Base-by-base conservation (phyloP, 2,888 invertebrate genomes). In the Dexiosoma caninum region DNA sequence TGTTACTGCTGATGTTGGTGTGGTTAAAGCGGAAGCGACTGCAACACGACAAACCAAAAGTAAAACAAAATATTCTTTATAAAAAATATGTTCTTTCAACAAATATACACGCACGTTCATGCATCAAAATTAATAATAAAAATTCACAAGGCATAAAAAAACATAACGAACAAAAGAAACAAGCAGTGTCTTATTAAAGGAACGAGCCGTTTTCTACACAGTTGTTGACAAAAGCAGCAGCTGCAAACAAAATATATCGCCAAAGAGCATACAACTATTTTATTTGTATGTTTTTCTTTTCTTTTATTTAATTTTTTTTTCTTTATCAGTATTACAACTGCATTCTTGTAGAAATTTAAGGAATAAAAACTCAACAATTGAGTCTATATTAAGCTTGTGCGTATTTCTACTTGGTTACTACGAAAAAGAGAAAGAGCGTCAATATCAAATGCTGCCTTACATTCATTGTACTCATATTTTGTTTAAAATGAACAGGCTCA, bases 191-290 rank as follows among this genome's bases (percentile, higher is more conserved):
- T 72, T 62, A 53, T 53, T 53, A 62, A 82, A 46, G 75, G 74
- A 83, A 78, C 76, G 62, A 74, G 76, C 46, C 62, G 71, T 70
- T 46, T 66, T 64, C 44, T 59, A 49, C 70, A 71, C 72, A 40
- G 46, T 74, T 76, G 69, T 64, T 55, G 66, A 77, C 70, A 81
- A 62, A 70, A 72, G 77, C 64, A 80, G 79, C 84, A 84, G 84
- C 84, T 84, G 84, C 83, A 83, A 84, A 82, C 81, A 72, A 60
- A 81, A 78, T 81, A 82, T 76, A 83, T 78, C 67, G 80, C 78
- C 59, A 76, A 77, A 74, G 74, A 44, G 77, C 67, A 77, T 62
- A 72, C 60, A 53, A 75, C 66, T 67, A 67, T 46, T 49, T 77
- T 66, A 40, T 69, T n/a, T n/a, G n/a, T n/a, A n/a, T 23, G 30